Percentiles rank a stretch among this genome's conserved stretches.
Conservation (phyloP, 2,888 invertebrate species). For the Dynastes tityus region DNA sequence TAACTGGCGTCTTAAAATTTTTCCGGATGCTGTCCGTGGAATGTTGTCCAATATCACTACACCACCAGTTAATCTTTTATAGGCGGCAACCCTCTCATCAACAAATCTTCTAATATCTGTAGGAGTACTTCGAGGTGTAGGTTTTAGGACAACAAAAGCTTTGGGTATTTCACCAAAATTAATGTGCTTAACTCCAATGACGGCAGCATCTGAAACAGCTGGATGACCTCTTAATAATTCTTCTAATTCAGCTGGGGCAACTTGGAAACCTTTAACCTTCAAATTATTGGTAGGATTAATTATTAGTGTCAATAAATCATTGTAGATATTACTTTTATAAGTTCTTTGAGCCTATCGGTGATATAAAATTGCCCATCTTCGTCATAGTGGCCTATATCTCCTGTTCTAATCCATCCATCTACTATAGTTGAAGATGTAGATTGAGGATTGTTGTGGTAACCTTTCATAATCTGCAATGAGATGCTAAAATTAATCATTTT, state of each 20-base stretch:
- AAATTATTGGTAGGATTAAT: constrained; percentile 15
- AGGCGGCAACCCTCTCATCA: constrained; percentile 80
- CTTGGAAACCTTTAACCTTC: constrained; percentile 77
- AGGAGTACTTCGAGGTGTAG: constrained; percentile 68
- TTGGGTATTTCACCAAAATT: constrained; percentile 82
- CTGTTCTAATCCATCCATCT: constrained; percentile 81
- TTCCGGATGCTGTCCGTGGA: constrained; percentile 76
- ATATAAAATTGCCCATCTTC: constrained; percentile 79
- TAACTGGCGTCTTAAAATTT: constrained; percentile 73
- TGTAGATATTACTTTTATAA: constrained; percentile 75
- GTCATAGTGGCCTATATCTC: constrained; percentile 75
- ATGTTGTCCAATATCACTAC: constrained; percentile 73
- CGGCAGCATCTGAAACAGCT: constrained; percentile 85
- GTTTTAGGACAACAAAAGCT: constrained; percentile 79
- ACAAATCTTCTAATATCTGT: constrained; percentile 78
- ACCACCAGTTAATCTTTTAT: constrained; percentile 79
- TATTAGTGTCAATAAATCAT: background rate
- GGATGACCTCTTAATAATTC: constrained; percentile 81
- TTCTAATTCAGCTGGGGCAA: constrained; percentile 92
- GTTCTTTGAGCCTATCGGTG: constrained; percentile 83
- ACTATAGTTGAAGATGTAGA: constrained; percentile 78
- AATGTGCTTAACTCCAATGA: constrained; percentile 83
- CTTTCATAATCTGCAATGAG: constrained; percentile 78
- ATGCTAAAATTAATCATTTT: background rate
- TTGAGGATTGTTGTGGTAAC: constrained; percentile 82